phyloP scores from a whole-genome alignment of 2,113 vertebrate genomes.

The Scomber japonicus region DNA sequence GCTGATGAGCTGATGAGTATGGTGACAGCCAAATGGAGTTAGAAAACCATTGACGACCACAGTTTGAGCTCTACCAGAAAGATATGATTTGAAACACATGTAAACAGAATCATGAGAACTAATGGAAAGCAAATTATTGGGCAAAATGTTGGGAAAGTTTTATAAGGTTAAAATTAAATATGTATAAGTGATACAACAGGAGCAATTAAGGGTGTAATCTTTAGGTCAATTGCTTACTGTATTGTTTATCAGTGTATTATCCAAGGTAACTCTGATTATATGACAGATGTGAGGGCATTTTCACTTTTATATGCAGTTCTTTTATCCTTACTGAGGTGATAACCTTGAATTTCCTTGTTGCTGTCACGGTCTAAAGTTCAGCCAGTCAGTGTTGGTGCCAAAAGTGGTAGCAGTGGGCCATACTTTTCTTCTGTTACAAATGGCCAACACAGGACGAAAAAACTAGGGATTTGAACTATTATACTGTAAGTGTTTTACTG shows the following conservation, averaged over 20 bases:
- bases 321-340: constrained; percentile 1
- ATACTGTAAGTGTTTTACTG: not conserved
- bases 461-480: not conserved
- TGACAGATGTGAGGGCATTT: not conserved
- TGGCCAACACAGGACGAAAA: not conserved
- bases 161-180: no score
- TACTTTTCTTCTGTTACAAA: not conserved
- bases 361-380: not conserved
- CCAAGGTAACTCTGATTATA: not conserved
- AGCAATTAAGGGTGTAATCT: not conserved
- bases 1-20: not conserved
- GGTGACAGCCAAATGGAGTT: not conserved
- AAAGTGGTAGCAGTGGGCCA: not conserved
- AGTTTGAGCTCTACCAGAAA: not conserved
- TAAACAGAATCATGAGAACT: not conserved
- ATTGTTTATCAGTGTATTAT: constrained; percentile 8
- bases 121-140: not conserved
- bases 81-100: not conserved
- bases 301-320: not conserved
- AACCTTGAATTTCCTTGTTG: not conserved
- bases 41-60: not conserved
- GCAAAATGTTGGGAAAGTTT: not conserved
- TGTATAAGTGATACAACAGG: not conserved
- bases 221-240: no score
- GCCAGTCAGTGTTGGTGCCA: constrained; percentile 5